A percentile compares a stretch with the other conserved stretches of the same genome.
phyloP scores from a whole-genome alignment of 1,140 invertebrate genomes.

The Hyles euphorbiae region DNA sequence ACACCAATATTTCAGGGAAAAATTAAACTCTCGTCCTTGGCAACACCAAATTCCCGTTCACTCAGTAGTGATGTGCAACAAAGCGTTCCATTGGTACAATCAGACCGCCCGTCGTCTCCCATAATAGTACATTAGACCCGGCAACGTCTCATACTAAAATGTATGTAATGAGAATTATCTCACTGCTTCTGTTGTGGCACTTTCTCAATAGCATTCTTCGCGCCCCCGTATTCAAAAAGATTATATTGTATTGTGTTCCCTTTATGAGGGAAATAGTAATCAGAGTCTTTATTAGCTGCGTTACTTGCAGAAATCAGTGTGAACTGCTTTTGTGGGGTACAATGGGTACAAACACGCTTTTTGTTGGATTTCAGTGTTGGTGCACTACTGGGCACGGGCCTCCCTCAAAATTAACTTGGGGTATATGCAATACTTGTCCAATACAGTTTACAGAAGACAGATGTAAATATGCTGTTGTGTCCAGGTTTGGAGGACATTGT shows the following conservation, averaged over 20 bases:
- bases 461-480: no score
- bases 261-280: constrained; percentile 61
- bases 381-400: no score
- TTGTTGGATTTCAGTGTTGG: no score
- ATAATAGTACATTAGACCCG: constrained; percentile 65
- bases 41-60: constrained; percentile 1
- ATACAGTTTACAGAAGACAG: no score
- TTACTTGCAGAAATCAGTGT: constrained; percentile 54
- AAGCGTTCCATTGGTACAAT: constrained; percentile 51
- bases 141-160: constrained; percentile 66
- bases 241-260: constrained; percentile 60
- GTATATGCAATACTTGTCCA: no score
- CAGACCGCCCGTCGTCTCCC: constrained; percentile 58
- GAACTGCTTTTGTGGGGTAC: constrained; percentile 6
- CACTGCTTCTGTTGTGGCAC: constrained; percentile 68
- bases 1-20: no score
- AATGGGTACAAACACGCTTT: constrained; percentile 6
- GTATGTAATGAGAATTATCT: constrained; percentile 74
- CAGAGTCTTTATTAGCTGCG: constrained; percentile 60
- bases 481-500: no score
- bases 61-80: constrained; percentile 68
- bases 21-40: not conserved
- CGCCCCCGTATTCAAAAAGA: constrained; percentile 56
- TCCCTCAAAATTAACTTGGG: no score
- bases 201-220: constrained; percentile 67